Evolutionary conservation across 37 sponge, comb jelly and placozoan genomes (phyloP).

Genomic region (Hexactinellida sp.): DNA sequence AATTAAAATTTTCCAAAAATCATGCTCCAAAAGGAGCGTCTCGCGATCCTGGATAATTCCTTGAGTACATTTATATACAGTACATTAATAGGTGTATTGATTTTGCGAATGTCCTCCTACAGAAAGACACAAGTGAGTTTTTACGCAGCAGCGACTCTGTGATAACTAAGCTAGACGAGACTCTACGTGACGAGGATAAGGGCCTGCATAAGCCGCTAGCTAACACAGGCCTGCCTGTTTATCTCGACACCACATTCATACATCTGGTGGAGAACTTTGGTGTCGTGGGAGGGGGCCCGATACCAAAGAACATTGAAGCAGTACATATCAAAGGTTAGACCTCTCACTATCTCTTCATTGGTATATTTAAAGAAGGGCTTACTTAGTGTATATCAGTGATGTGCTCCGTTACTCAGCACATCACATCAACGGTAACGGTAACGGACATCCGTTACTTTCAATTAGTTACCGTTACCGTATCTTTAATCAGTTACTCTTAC

Average conservation of each 20-base stretch:
- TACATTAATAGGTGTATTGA: neutral
- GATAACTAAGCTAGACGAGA: neutral
- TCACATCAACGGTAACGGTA: too few relatives aligned
- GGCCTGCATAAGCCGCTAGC: neutral
- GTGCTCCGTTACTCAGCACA: too few relatives aligned
- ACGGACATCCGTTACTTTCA: too few relatives aligned
- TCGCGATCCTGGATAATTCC: too few relatives aligned
- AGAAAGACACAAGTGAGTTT: neutral
- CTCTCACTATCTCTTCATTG: too few relatives aligned
- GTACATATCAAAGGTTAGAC: neutral
- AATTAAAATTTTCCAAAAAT: too few relatives aligned
- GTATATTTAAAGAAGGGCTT: too few relatives aligned
- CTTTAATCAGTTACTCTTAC: too few relatives aligned
- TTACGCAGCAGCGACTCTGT: slow-evolving; percentile 3
- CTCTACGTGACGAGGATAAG: neutral
- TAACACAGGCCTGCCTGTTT: neutral
- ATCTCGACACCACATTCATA: neutral
- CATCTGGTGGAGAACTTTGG: slow-evolving; percentile 14
- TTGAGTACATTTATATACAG: too few relatives aligned
- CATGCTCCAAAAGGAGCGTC: too few relatives aligned
- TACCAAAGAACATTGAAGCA: neutral
- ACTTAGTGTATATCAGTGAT: too few relatives aligned
- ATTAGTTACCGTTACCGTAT: too few relatives aligned
- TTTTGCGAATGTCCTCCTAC: slow-evolving; percentile 17
- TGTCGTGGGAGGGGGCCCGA: neutral